Base-by-base conservation (phyloP, 1,140 invertebrate genomes). In the Caenorhabditis tropicalis region DNA sequence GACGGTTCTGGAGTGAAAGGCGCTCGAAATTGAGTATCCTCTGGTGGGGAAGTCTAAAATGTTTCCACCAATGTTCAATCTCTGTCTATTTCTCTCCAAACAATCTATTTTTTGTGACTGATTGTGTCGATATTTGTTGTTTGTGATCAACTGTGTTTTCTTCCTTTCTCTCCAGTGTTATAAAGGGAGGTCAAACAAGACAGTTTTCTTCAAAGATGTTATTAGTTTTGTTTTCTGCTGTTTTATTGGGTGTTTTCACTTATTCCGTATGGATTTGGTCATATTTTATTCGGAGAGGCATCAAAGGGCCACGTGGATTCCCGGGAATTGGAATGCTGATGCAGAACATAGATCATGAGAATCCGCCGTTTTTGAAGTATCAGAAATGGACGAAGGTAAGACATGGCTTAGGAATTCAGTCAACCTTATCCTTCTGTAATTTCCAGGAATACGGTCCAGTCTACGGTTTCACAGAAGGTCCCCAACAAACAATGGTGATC, bases 401-500 rank as follows among this genome's bases (percentile, higher is more conserved):
- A 39, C 2, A 9, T 58, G 21, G 10, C 36, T 36, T 65, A 36
- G 7, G 16, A 36, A 65, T 15, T n/a, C 24, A 43, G 24, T 43
- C 36, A 10, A 65, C 15, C 33, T 9, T 19, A 36, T n/a, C 10
- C n/a, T 36, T 36, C 31, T 36, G n/a, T 36, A n/a, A 33, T 36
- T 46, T 39, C 31, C 79, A 82, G 65, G 82, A 87, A 31, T 92
- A 91, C 82, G 92, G 92, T 53, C 89, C 90, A 60, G 91, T 90
- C 29, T 92, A 88, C 86, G 92, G 92, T 16, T 81, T 86, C 48
- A 53, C 39, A 12, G 87, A 87, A 56, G 87, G 87, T 24, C 48
- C 83, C 7, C 88, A 88, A 31, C 90, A 91, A 24, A 89, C 91
- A 0, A 83, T 92, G n/a, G 91, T 92, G 0, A 91, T 91, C 4